A percentile compares a stretch with the other conserved stretches of the same genome.
Evolutionary conservation across 2,888 invertebrate species (phyloP).

Genomic region (Agrochola litura): DNA sequence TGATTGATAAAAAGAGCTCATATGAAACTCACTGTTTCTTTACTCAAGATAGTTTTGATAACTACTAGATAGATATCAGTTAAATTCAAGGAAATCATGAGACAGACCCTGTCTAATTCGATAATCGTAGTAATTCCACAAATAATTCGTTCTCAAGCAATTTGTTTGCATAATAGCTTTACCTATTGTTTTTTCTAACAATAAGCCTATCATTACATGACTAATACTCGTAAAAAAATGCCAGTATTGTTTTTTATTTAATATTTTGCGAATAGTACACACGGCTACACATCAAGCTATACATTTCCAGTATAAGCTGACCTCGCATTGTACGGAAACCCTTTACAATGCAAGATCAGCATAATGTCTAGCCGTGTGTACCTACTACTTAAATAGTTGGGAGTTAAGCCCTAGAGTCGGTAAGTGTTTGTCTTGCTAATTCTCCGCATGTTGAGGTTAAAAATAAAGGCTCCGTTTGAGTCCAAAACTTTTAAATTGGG

Average conservation of each 20-base stretch:
- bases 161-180: constrained; percentile 29
- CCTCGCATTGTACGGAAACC: too few relatives aligned
- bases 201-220: not conserved
- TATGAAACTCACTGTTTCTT: too few relatives aligned
- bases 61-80: too few relatives aligned
- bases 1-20: too few relatives aligned
- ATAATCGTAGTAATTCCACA: constrained; percentile 25
- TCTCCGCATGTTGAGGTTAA: not conserved
- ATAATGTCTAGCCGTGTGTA: too few relatives aligned
- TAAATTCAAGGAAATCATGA: too few relatives aligned
- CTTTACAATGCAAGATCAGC: too few relatives aligned
- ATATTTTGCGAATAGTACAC: not conserved
- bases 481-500: too few relatives aligned
- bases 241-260: not conserved
- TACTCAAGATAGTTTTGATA: too few relatives aligned
- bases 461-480: not conserved
- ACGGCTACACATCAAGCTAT: too few relatives aligned
- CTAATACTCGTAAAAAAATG: not conserved
- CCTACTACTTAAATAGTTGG: too few relatives aligned
- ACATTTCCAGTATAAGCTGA: too few relatives aligned
- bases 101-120: constrained; percentile 13
- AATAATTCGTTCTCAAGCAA: constrained; percentile 33
- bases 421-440: not conserved
- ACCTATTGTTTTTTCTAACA: constrained; percentile 23
- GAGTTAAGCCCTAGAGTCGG: not conserved